Percentiles rank a stretch among this genome's conserved stretches.
Evolutionary conservation across 2,888 invertebrate species (phyloP).

Genomic region (Bombylius major): DNA sequence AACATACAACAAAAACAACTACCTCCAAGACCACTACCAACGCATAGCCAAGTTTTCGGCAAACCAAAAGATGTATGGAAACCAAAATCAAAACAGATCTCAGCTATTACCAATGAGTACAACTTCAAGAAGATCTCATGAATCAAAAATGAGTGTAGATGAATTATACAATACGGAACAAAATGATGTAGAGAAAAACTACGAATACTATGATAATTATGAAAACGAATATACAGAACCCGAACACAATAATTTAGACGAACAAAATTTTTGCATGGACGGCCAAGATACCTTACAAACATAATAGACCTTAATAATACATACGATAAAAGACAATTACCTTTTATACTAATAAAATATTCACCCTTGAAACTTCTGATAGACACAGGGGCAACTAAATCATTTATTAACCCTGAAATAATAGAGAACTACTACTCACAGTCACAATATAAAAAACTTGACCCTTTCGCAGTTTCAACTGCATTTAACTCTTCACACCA

Average conservation of each 20-base stretch:
- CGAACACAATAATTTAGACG: neutral
- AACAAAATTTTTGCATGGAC: neutral
- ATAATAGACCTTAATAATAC: neutral
- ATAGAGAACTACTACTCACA: neutral
- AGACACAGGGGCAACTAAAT: slow-evolving; percentile 4
- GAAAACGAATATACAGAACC: neutral
- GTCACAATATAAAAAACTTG: slow-evolving; percentile 1
- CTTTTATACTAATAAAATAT: neutral
- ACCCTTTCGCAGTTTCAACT: slow-evolving; percentile 5
- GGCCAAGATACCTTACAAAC: neutral
- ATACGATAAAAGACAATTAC: neutral
- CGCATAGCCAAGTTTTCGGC: no score
- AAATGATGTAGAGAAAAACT: neutral
- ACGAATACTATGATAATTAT: neutral
- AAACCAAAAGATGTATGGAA: no score
- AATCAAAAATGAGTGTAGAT: neutral
- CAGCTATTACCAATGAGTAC: no score
- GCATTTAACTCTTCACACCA: slow-evolving; percentile 6
- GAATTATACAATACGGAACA: slow-evolving; percentile 7
- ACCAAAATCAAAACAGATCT: no score
- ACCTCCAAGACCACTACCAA: neutral
- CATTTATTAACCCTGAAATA: slow-evolving; percentile 4
- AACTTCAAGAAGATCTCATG: neutral
- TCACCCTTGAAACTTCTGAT: slow-evolving; percentile 3
- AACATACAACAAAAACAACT: neutral